These are phyloP conservation scores for Formica selysi DNA, from an alignment of 1,140 invertebrate species.

Conservation along the genomic window DNA sequence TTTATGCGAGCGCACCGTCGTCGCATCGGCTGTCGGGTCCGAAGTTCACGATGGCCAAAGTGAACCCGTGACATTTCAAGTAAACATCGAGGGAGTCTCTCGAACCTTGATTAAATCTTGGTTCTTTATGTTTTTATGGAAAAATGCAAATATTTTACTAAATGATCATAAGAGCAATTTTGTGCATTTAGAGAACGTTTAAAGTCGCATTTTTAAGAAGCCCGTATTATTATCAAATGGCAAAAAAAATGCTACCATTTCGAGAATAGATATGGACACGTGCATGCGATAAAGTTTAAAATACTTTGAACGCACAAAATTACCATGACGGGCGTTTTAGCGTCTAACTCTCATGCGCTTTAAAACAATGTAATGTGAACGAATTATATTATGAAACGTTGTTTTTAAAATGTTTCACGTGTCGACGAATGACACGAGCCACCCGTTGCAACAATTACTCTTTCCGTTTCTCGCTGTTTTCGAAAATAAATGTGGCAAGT, in stretches of 20 bases:
- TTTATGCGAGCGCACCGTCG: not conserved
- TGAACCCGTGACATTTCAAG: constrained; percentile 4
- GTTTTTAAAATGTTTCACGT: not conserved
- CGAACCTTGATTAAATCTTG: constrained; percentile 14
- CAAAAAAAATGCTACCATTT: not conserved
- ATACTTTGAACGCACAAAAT: not conserved
- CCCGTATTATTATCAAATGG: not conserved
- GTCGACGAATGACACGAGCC: not conserved
- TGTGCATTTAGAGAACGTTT: not conserved
- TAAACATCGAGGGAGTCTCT: not conserved
- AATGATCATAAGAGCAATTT: not conserved
- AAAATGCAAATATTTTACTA: not conserved
- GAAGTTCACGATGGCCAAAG: constrained; percentile 35
- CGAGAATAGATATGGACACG: not conserved
- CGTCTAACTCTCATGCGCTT: not conserved
- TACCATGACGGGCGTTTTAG: not conserved
- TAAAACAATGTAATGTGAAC: not conserved
- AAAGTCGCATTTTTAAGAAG: not conserved
- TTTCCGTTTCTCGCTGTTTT: constrained; percentile 15
- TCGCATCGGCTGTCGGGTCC: not conserved
- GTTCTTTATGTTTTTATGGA: not conserved
- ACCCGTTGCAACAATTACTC: constrained; percentile 4
- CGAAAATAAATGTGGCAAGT: not conserved
- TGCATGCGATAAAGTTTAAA: constrained; percentile 2
- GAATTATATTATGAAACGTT: not conserved